Evolutionary conservation across 2,888 invertebrate species (phyloP), one percentile per base, ranked within the genome.

Genomic region (Cephus rjabovi): DNA sequence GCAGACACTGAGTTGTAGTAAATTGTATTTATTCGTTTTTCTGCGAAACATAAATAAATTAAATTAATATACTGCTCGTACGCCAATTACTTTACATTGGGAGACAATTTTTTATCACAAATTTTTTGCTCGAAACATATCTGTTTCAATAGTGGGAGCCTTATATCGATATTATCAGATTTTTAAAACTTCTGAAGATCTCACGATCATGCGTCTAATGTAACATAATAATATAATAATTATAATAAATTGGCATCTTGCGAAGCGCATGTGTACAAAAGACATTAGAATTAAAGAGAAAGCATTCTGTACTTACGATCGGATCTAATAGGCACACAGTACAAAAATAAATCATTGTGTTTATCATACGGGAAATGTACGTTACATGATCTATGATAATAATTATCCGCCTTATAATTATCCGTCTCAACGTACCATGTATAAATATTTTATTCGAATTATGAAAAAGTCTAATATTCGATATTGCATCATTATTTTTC

Each of bases 191-290:
- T 71, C 71, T 34, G 3, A 31, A 71, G 31, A 71, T 71, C 71
- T 31, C 31, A 71, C 31, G 12, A 75, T 87, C 81, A 91, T 85
- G 90, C 91, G 79, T 91, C 91, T 69, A 91, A 80, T 11, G 90
- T 91, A 69, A 91, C 91, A 56, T 56, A 56, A 56, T 56, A 56
- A 56, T 56, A 56, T 23, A 40, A 40, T 40, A 40, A 40, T 40
- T 40, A 40, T 40, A 40, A 56, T 23, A 56, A 6, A 56, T 56
- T 56, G 56, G 56, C 56, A 56, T 23, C 56, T 56, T 56, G 23
- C 56, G 23, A 56, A 56, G 23, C 23, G 23, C 15, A 23, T 56
- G 56, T 56, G 56, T 56, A 56, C 56, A 56, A 56, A 56, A 56
- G 23, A 56, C 2, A 56, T 56, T 56, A 56, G 23, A 56, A 23